Evolutionary conservation across 2,888 invertebrate genomes (phyloP).

Genomic region (Neocrepidodera transversa): DNA sequence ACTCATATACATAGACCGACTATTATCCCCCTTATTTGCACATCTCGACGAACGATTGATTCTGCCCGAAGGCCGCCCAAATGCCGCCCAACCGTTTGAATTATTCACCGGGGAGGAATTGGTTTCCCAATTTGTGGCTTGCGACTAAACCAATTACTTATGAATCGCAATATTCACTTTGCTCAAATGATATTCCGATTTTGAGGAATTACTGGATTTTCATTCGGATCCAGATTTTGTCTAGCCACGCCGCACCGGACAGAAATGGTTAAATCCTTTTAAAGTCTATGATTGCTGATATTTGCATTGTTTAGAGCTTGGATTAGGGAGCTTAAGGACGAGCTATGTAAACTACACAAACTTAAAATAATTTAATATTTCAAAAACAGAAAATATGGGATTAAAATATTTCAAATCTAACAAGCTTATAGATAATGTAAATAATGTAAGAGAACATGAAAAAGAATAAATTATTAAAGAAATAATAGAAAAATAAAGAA

Average conservation of each 20-base stretch:
- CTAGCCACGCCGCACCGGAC: background rate
- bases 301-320: background rate
- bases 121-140: conserved; percentile 8
- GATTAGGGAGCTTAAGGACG: no score
- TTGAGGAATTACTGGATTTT: background rate
- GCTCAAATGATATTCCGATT: conserved; percentile 1
- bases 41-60: conserved; percentile 2
- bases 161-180: background rate
- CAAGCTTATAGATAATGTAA: no score
- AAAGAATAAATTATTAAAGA: no score
- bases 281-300: background rate
- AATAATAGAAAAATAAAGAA: no score
- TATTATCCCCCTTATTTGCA: conserved; percentile 11
- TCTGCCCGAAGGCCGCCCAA: background rate
- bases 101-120: conserved; percentile 2
- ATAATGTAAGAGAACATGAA: no score
- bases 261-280: background rate
- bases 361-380: no score
- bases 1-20: background rate
- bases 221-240: background rate
- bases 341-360: no score
- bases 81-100: conserved; percentile 6
- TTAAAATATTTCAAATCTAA: no score
- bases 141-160: conserved; percentile 11
- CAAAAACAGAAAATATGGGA: no score